Percentiles rank a stretch among this genome's conserved stretches.
Evolutionary conservation across 1,140 invertebrate genomes (phyloP).

Genomic region (Hydropsyche tenuis): DNA sequence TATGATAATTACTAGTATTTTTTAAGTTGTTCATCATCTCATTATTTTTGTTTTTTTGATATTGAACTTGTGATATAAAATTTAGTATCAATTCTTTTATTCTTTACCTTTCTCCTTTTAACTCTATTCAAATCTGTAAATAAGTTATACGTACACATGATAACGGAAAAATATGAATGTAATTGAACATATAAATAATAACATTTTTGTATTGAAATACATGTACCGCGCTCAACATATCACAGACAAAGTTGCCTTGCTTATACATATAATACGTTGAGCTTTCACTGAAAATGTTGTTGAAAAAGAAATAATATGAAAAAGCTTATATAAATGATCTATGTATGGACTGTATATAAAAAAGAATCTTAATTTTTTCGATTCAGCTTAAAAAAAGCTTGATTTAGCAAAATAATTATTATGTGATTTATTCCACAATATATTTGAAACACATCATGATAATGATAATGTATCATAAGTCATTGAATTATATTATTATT

Average conservation of each 20-base stretch:
- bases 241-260: conserved; percentile 32
- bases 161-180: too few species aligned
- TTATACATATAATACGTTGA: conserved; percentile 26
- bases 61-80: too few species aligned
- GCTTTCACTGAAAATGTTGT: conserved; percentile 18
- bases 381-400: conserved; percentile 37
- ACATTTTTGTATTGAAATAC: too few species aligned
- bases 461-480: conserved; percentile 44
- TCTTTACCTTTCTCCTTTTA: too few species aligned
- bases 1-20: too few species aligned
- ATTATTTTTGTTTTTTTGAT: too few species aligned
- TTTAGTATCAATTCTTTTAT: too few species aligned
- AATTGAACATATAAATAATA: too few species aligned
- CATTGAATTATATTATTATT: conserved; percentile 42
- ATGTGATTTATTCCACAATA: conserved; percentile 43
- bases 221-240: conserved; percentile 36
- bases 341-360: conserved; percentile 1
- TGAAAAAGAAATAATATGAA: conserved; percentile 1
- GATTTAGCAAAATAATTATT: conserved; percentile 36
- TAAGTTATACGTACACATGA: too few species aligned
- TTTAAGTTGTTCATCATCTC: too few species aligned
- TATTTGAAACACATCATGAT: conserved; percentile 24
- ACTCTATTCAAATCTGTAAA: too few species aligned
- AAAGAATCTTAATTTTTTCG: conserved; percentile 9
- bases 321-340: neutral